Percentiles rank a stretch among this genome's conserved stretches.
phyloP scores from a whole-genome alignment of 2,797 vertebrate genomes.

The Crocodylus rhombifer region DNA sequence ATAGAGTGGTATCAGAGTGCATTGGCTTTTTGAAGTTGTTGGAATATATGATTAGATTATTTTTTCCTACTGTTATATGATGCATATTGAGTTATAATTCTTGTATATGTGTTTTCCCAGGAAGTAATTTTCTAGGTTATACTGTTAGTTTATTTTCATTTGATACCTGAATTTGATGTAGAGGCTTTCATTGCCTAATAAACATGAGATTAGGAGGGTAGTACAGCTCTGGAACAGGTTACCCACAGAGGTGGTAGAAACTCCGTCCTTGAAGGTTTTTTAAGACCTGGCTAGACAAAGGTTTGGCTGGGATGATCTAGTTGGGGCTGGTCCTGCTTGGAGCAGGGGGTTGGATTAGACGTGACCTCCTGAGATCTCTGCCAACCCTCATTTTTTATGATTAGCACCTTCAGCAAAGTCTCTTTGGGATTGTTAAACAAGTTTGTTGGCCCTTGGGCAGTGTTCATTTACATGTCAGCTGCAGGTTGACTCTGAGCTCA shows the following conservation, averaged over 20 bases:
- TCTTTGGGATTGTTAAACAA: background rate
- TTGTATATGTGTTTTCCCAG: background rate
- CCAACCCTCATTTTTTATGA: background rate
- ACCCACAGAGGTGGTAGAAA: too few species aligned
- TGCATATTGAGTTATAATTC: background rate
- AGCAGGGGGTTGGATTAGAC: too few species aligned
- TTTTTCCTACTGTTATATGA: background rate
- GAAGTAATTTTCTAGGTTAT: background rate
- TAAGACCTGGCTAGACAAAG: too few species aligned
- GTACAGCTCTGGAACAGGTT: too few species aligned
- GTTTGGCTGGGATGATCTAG: too few species aligned
- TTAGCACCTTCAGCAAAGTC: background rate
- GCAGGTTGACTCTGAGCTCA: accelerated
- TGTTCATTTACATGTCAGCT: accelerated
- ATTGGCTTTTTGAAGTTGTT: background rate
- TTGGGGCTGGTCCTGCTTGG: too few species aligned
- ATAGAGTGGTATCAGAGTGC: background rate
- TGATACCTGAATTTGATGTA: background rate
- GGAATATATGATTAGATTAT: background rate
- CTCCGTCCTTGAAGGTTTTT: too few species aligned
- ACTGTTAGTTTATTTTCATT: background rate
- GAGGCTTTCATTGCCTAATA: background rate
- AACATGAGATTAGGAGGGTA: background rate
- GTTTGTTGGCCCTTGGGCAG: background rate
- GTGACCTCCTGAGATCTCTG: too few species aligned